phyloP scores from a whole-genome alignment of 2,888 invertebrate species.

The Metacarcinus magister region DNA sequence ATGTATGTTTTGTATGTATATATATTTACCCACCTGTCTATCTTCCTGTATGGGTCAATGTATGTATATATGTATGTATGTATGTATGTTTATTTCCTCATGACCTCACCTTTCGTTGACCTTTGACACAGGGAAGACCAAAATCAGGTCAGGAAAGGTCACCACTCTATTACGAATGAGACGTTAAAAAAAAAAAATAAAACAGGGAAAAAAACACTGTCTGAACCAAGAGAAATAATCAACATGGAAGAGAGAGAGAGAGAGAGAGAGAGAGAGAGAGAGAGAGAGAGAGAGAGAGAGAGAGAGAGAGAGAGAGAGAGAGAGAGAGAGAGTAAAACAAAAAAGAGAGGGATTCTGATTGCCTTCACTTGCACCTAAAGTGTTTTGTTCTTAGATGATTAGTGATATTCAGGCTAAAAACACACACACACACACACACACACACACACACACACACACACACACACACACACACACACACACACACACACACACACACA shows the following conservation, averaged over 20 bases:
- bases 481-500: background rate
- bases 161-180: background rate
- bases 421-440: slow-evolving; percentile 26
- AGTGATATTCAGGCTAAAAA: background rate
- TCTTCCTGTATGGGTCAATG: background rate
- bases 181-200: background rate
- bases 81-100: background rate
- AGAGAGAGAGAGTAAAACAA: background rate
- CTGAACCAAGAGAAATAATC: background rate
- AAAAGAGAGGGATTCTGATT: background rate
- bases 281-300: too few species aligned
- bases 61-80: background rate
- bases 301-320: background rate
- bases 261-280: too few species aligned
- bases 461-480: background rate
- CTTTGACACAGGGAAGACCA: background rate
- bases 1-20: too few species aligned
- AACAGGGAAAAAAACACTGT: background rate
- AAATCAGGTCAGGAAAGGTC: slow-evolving; percentile 28
- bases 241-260: too few species aligned
- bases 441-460: slow-evolving; percentile 41
- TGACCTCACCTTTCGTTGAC: background rate
- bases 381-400: background rate
- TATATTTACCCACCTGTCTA: background rate
- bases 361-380: background rate